Evolutionary conservation across 35 echinoderm and acorn worm species (phyloP).

Genomic region (Ophioderma brevispina): DNA sequence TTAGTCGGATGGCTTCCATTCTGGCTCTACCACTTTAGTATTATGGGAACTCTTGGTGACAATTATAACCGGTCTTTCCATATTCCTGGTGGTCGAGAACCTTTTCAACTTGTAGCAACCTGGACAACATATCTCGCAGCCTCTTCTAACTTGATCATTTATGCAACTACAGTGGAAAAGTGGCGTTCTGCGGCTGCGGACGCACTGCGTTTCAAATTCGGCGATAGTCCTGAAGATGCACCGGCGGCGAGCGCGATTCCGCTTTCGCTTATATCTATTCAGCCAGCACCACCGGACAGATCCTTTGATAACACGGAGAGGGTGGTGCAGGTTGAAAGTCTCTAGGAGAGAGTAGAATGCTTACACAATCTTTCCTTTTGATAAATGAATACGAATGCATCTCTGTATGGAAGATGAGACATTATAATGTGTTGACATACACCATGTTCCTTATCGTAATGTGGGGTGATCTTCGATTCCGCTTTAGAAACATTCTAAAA

Average conservation of each 20-base stretch:
- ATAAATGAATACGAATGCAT: no score
- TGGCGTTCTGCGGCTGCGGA: slow-evolving; percentile 7
- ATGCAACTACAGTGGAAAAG: background rate
- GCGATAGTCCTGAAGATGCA: background rate
- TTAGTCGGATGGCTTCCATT: slow-evolving; percentile 16
- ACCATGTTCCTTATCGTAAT: no score
- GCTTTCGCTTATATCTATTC: background rate
- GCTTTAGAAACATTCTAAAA: no score
- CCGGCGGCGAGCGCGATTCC: background rate
- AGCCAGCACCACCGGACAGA: background rate
- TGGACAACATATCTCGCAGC: slow-evolving; percentile 11
- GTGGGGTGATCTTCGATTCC: no score
- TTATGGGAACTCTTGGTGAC: background rate
- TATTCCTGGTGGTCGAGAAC: background rate
- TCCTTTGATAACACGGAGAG: background rate
- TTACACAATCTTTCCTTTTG: no score
- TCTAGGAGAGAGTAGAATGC: background rate
- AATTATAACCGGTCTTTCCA: background rate
- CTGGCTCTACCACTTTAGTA: slow-evolving; percentile 34
- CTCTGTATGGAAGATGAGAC: no score
- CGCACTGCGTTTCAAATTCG: background rate
- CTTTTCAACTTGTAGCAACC: background rate
- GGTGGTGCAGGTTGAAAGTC: background rate
- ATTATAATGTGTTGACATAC: no score
- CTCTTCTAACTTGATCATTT: slow-evolving; percentile 22